Evolutionary conservation across 2,113 vertebrate species (phyloP).

Genomic region (Heterocephalus glaber): DNA sequence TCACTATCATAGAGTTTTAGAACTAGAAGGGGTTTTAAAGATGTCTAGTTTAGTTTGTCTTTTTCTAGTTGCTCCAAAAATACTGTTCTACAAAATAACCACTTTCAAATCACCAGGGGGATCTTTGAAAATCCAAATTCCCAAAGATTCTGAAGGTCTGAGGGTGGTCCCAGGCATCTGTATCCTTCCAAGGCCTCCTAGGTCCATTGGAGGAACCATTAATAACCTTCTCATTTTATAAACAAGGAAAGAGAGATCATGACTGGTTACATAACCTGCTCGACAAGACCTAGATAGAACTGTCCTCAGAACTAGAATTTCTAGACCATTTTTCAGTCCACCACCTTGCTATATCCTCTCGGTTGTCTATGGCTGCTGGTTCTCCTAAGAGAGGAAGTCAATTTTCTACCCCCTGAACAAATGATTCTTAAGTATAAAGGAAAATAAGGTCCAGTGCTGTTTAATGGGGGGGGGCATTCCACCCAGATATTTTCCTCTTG

Average conservation of each 20-base stretch:
- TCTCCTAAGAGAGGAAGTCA: slow-evolving; percentile 22
- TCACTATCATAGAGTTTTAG: neutral
- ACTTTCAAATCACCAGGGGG: neutral
- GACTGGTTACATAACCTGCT: neutral
- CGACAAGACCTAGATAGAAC: neutral
- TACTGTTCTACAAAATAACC: neutral
- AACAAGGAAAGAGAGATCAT: neutral
- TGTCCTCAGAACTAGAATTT: neutral
- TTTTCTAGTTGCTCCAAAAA: neutral
- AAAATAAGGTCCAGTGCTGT: neutral
- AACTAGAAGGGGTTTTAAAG: neutral
- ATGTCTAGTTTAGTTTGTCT: neutral
- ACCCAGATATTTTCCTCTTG: neutral
- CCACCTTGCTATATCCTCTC: neutral
- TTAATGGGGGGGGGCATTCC: neutral
- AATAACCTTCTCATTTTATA: slow-evolving; percentile 5
- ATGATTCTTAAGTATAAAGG: slow-evolving; percentile 7
- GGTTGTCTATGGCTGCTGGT: neutral
- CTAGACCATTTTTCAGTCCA: neutral
- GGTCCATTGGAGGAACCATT: neutral
- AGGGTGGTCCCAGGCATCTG: neutral
- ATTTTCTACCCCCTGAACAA: neutral
- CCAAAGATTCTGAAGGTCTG: neutral
- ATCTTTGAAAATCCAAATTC: neutral
- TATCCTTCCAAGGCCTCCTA: neutral